Evolutionary conservation across 2,113 vertebrate species (phyloP), one percentile per base, ranked within the genome.

Genomic region (Chrysemys picta): DNA sequence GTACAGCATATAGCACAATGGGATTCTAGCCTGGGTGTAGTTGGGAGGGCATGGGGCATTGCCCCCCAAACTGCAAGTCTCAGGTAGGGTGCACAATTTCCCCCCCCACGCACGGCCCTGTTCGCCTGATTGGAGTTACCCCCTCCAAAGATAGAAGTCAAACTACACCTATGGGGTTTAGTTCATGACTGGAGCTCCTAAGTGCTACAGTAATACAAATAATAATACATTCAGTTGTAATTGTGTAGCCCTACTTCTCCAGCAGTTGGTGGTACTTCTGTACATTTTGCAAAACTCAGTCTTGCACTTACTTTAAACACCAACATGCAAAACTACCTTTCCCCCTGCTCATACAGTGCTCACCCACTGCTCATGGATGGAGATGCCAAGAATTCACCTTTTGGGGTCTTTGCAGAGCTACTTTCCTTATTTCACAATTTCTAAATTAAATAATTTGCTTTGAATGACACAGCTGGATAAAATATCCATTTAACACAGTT

Each of bases 401-500:
- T 80, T 89, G 27, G 3, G 72, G 24, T 85, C 88, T 91, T 94
- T 91, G 89, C 75, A 94, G 90, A 42, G 53, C 90, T 87, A 50
- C 87, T 95, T 94, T 10, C 6, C 22, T 76, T 94, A 65, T 95
- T 92, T 89, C 57, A 80, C 81, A 42, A 59, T 14, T 91, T 88
- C 93, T 78, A 94, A 95, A 93, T 94, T 83, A 89, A 88, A 81
- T 59, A 0, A 11, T 83, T 95, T 92, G 72, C 83, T 93, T 95
- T 88, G 27, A 95, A 49, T 88, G 83, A 89, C 65, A 54, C 93
- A 93, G 83, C 95, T 89, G 54, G 84, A 89, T 94, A 89, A 96
- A 96, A 94, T 95, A 91, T 19, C 65, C 88, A 87, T 92, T 95
- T 96, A 85, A 92, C 93, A 83, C 80, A 93, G 93, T 82, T 92